Evolutionary conservation across 2,797 vertebrate species (phyloP).

Genomic region (Uromys caudimaculatus): DNA sequence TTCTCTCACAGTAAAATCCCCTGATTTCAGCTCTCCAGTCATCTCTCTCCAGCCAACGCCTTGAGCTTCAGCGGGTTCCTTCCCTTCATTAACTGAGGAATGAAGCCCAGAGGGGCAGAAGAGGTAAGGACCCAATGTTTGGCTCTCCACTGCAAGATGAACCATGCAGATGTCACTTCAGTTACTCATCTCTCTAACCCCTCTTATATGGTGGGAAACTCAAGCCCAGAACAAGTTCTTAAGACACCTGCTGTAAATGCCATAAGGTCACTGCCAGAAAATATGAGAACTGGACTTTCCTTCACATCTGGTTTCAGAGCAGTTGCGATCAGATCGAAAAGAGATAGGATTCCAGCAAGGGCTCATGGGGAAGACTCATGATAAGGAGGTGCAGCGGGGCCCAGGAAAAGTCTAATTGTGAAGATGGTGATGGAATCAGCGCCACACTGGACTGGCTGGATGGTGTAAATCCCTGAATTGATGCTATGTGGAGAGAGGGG

Average conservation of each 20-base stretch:
- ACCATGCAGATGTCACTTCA: background rate
- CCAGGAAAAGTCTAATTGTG: background rate
- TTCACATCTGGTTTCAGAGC: constrained; percentile 26
- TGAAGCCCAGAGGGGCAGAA: background rate
- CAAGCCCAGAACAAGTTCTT: background rate
- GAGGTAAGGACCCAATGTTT: background rate
- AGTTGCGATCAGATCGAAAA: background rate
- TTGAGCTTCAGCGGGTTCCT: background rate
- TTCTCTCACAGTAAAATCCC: background rate
- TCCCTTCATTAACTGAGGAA: background rate
- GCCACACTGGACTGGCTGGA: background rate
- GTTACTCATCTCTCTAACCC: background rate
- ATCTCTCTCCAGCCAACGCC: background rate
- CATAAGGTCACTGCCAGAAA: background rate
- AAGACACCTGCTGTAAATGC: background rate
- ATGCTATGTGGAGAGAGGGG: background rate
- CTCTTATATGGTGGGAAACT: background rate
- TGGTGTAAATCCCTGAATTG: background rate
- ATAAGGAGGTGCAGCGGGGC: background rate
- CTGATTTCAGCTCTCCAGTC: background rate
- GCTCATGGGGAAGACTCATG: background rate
- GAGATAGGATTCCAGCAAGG: background rate
- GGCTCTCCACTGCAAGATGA: background rate
- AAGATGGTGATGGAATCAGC: background rate
- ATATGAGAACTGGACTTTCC: background rate